Conservation (phyloP, 2,797 vertebrate genomes). For the Aplochiton taeniatus region DNA sequence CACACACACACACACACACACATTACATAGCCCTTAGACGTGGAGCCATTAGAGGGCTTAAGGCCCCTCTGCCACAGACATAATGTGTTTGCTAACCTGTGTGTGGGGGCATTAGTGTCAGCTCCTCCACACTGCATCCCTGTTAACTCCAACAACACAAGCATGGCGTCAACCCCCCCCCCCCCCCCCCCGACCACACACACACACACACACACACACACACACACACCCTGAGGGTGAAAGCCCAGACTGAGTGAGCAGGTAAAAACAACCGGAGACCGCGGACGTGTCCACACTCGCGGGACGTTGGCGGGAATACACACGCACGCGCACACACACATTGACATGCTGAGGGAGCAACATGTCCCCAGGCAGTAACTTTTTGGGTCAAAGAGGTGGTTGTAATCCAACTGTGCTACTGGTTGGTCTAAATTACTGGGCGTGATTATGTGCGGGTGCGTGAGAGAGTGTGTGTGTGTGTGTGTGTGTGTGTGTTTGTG, state of each 20-base stretch:
- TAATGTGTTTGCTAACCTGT: background rate
- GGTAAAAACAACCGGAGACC: constrained; percentile 36
- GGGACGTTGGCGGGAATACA: background rate
- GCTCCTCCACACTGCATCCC: background rate
- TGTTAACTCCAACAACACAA: constrained; percentile 11
- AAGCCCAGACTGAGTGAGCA: too few species aligned
- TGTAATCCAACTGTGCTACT: background rate
- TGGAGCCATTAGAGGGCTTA: background rate
- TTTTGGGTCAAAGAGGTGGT: background rate
- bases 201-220: too few species aligned
- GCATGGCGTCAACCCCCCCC: background rate
- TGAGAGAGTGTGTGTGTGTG: too few species aligned
- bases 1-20: background rate
- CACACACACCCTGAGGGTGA: too few species aligned
- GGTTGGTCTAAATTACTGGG: background rate
- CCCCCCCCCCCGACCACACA: too few species aligned
- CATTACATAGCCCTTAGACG: background rate
- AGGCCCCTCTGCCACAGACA: background rate
- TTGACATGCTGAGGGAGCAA: constrained; percentile 34
- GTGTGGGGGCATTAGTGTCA: background rate
- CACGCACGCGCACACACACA: constrained; percentile 18
- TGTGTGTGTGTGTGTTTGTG: background rate
- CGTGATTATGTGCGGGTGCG: too few species aligned
- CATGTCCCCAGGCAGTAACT: constrained; percentile 34
- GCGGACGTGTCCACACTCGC: constrained; percentile 38